Base-by-base conservation (phyloP, 2,797 vertebrate genomes). In the Ispidina picta region DNA sequence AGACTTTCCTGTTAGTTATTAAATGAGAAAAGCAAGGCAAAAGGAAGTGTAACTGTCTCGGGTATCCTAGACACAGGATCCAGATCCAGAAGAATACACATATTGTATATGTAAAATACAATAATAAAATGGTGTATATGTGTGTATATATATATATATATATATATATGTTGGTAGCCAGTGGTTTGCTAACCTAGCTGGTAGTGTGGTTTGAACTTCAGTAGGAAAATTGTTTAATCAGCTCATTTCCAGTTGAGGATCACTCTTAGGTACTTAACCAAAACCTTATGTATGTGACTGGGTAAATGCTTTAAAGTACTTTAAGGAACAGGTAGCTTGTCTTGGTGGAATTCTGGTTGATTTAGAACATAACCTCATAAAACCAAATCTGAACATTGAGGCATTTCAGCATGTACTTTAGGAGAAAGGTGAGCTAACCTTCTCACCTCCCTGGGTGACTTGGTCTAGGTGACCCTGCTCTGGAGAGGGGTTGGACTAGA, bases 341-440 rank as follows among this genome's bases (percentile, higher is more conserved):
- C 44, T 62, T 28, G 15, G 33, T 86, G 58, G 52, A 63, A 65
- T 87, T 90, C 22, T 22, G 62, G 21, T 80, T 3, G 4, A 39
- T 62, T 85, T 83, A 78, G 35, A 75, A 49, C 74, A 22, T 56
- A 89, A 52, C 22, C 10, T 89, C 20, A 18, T 64, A 79, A 59
- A 76, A 60, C 76, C 19, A 82, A 2, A 58, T 79, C n/a, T 71
- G 68, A 77, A 59, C 46, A 19, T 10, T 54, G 13, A 81, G n/a
- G 25, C 26, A 10, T 75, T 88, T 68, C 19, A 65, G 0, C 0
- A 0, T 35, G 14, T 51, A 3, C 26, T 83, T 65, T 11, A 25
- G 37, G 33, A 79, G 46, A 55, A 86, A 64, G 49, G 4, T 73
- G 35, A 73, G 10, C 25, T 81, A 4, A 65, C 8, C 12, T n/a